Conservation (phyloP, 2,113 vertebrate genomes). For the Haliaeetus leucogaster region DNA sequence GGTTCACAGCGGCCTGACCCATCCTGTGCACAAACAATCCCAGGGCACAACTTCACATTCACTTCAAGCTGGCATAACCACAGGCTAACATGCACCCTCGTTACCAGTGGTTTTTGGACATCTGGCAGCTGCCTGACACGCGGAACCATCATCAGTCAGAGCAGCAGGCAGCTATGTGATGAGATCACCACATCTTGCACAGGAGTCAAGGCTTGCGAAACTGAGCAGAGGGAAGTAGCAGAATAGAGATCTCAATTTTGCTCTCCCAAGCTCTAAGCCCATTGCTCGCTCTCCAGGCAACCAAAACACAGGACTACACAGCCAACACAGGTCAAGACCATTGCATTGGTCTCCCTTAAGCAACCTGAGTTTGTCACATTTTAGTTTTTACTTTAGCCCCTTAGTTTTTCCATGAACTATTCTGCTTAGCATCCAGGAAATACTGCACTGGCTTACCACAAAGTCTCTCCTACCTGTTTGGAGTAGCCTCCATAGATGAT, state of each 20-base stretch:
- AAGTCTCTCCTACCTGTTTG: slow-evolving; percentile 79
- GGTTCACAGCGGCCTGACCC: background rate
- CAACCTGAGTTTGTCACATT: background rate
- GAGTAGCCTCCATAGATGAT: slow-evolving; percentile 94
- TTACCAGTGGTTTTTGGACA: background rate
- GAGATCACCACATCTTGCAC: background rate
- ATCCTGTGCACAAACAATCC: background rate
- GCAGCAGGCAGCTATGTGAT: background rate
- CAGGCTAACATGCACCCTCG: background rate
- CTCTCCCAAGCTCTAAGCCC: background rate
- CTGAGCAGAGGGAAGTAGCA: background rate
- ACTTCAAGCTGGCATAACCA: background rate
- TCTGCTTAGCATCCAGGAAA: background rate
- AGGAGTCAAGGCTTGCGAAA: background rate
- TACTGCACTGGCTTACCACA: background rate
- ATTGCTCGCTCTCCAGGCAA: background rate
- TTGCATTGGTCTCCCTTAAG: rapidly evolving
- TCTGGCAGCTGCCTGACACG: background rate
- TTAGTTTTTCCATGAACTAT: background rate
- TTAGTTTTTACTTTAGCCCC: background rate
- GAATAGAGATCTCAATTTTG: background rate
- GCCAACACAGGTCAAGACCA: background rate
- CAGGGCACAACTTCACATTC: background rate
- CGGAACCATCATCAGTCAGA: background rate
- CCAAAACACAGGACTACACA: background rate